Conservation (phyloP, 2,113 vertebrate genomes). For the Bucco capensis region DNA sequence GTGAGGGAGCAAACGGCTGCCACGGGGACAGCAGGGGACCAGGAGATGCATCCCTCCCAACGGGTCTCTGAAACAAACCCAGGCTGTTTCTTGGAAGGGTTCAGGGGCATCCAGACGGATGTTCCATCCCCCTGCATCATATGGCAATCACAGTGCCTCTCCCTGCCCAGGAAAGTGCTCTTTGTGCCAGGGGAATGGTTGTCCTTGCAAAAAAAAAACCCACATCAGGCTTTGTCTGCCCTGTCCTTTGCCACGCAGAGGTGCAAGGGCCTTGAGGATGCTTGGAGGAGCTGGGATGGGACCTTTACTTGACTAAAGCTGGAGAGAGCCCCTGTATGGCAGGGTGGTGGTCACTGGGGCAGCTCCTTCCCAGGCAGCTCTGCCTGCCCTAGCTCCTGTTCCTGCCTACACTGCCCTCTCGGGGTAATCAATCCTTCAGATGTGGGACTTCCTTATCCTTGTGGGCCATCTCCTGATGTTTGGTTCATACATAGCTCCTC, state of each 20-base stretch:
- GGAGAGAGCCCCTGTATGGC: background rate
- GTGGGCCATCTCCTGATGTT: background rate
- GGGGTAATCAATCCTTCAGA: rapidly evolving
- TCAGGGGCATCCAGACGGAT: background rate
- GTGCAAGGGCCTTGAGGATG: background rate
- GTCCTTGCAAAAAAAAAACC: background rate
- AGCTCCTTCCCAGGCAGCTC: background rate
- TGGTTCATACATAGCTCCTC: background rate
- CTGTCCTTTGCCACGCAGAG: background rate
- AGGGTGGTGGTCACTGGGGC: no score
- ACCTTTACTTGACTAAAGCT: background rate
- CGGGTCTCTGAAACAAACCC: background rate
- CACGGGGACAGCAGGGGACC: background rate
- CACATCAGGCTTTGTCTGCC: background rate
- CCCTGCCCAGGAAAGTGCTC: background rate
- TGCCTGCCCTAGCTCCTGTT: background rate
- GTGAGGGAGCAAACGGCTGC: background rate
- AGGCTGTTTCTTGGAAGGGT: background rate
- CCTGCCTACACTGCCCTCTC: background rate
- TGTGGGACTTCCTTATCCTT: background rate
- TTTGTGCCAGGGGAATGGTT: background rate
- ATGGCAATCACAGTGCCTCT: rapidly evolving
- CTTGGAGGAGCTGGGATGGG: background rate
- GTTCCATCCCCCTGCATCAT: background rate
- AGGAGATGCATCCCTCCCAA: background rate